These are phyloP conservation scores for Porites lobata DNA, from an alignment of 92 coral and sea anemone species.

Conservation along the genomic window DNA sequence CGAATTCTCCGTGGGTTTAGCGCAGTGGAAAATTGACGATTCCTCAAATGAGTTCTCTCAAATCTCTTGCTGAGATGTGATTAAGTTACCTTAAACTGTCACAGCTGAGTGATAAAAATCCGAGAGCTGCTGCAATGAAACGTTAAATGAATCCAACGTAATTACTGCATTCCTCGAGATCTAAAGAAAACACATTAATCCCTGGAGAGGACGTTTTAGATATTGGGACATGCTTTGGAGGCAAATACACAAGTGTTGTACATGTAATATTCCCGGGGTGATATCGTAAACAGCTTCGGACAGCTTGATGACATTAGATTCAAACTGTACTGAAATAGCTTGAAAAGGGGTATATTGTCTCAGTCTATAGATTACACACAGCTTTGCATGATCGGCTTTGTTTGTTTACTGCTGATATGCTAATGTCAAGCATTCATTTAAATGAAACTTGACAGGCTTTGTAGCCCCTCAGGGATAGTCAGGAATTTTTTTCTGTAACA, in stretches of 20 bases:
- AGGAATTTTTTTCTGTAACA: too few species aligned
- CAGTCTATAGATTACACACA: constrained; percentile 19
- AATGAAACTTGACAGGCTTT: too few species aligned
- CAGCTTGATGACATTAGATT: not conserved
- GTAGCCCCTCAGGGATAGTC: too few species aligned
- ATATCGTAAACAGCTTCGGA: not conserved
- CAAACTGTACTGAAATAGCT: not conserved
- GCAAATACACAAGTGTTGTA: constrained; percentile 16
- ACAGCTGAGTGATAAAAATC: constrained; percentile 3
- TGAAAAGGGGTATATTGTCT: constrained; percentile 9
- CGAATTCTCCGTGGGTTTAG: too few species aligned
- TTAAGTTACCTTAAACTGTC: constrained; percentile 23
- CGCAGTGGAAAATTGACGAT: not conserved
- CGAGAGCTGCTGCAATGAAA: constrained; percentile 17
- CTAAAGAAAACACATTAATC: constrained; percentile 27
- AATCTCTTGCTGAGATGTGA: constrained; percentile 18
- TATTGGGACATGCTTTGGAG: constrained; percentile 13
- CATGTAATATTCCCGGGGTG: not conserved
- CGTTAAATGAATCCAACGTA: constrained; percentile 11
- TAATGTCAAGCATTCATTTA: too few species aligned
- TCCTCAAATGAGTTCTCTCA: not conserved
- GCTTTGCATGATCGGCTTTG: constrained; percentile 11
- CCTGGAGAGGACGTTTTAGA: constrained; percentile 2
- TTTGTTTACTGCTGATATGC: not conserved
- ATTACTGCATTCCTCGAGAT: constrained; percentile 21